Percentiles rank a stretch among this genome's conserved stretches.
phyloP scores from a whole-genome alignment of 2,797 vertebrate species.

The Coilia nasus region DNA sequence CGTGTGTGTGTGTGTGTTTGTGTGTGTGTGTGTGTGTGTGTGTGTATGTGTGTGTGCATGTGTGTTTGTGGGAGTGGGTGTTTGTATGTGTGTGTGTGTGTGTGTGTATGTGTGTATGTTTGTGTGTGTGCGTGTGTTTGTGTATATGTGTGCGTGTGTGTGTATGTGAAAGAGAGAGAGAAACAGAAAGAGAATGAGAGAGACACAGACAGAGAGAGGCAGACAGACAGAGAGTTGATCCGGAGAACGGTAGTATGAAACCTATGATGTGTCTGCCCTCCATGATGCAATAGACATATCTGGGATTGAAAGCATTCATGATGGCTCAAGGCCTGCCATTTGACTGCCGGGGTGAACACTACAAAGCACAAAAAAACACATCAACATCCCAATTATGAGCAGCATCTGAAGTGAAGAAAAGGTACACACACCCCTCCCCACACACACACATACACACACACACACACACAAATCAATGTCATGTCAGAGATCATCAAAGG shows the following conservation, averaged over 20 bases:
- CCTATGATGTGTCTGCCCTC: not conserved
- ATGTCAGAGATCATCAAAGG: constrained; percentile 20
- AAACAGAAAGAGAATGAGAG: not conserved
- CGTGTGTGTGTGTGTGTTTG: not conserved
- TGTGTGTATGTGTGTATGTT: not conserved
- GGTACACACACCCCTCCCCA: no score
- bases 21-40: not conserved
- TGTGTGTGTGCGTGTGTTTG: not conserved
- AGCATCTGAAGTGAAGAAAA: not conserved
- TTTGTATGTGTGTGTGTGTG: not conserved
- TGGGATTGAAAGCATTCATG: not conserved
- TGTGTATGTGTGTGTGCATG: not conserved
- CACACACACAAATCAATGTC: not conserved
- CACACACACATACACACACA: no score
- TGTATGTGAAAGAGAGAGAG: not conserved
- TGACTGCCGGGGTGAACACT: not conserved
- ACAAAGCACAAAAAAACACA: not conserved
- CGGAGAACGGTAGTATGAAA: not conserved
- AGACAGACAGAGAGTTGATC: not conserved
- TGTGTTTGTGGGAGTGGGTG: constrained; percentile 12
- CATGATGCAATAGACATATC: constrained; percentile 3
- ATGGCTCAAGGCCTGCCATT: not conserved
- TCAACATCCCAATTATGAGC: not conserved
- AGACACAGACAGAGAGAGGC: not conserved
- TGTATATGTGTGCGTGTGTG: not conserved